A percentile compares a stretch with the other conserved stretches of the same genome.
Evolutionary conservation across 2,113 vertebrate species (phyloP).

Genomic region (Salvelinus sp.): DNA sequence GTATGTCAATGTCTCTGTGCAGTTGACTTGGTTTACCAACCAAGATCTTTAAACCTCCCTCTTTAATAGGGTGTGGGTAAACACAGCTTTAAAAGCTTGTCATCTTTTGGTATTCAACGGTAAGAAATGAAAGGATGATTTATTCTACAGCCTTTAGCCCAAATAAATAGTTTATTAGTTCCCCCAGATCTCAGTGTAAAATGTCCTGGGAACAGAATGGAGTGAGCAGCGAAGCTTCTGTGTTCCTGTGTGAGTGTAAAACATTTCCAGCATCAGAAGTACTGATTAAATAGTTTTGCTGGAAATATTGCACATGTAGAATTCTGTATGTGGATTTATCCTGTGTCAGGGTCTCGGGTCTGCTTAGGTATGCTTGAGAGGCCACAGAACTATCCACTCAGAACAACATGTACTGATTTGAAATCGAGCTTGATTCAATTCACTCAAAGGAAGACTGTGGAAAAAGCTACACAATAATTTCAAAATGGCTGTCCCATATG

Average conservation of each 20-base stretch:
- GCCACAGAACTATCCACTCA: too few species aligned
- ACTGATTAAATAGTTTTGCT: background rate
- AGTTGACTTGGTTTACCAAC: conserved; percentile 29
- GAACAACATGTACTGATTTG: too few species aligned
- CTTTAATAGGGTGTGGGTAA: conserved; percentile 33
- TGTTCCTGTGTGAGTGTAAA: background rate
- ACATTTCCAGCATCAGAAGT: background rate
- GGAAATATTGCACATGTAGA: background rate
- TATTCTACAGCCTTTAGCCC: conserved; percentile 15
- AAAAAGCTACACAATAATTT: background rate
- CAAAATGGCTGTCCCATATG: background rate
- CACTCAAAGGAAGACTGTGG: background rate
- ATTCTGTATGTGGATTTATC: background rate
- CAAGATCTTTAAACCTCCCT: conserved; percentile 12
- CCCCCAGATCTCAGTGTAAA: conserved; percentile 4
- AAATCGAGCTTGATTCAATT: background rate
- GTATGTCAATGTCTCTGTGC: conserved; percentile 16
- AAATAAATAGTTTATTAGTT: conserved; percentile 35
- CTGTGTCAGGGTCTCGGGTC: background rate
- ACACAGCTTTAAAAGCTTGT: conserved; percentile 14
- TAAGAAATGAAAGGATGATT: conserved; percentile 9
- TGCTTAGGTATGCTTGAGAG: too few species aligned
- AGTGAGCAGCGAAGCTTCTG: too few species aligned
- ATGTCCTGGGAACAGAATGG: conserved; percentile 3
- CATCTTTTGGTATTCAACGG: conserved; percentile 1